These are phyloP conservation scores for Neodiprion fabricii DNA, from an alignment of 1,140 invertebrate genomes.

Conservation along the genomic window DNA sequence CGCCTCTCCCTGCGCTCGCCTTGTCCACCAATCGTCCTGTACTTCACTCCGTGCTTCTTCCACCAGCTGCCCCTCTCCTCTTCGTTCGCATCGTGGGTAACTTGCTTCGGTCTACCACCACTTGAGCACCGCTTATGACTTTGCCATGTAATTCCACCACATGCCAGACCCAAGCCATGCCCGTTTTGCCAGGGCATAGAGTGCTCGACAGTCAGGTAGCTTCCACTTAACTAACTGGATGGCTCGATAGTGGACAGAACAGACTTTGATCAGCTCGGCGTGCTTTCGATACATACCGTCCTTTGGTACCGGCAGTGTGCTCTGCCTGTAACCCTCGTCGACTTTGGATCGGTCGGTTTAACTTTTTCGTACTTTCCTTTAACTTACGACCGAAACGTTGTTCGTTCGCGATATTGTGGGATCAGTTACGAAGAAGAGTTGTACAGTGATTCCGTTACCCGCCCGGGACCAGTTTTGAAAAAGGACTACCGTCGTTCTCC, in stretches of 20 bases:
- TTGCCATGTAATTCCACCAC: slow-evolving; percentile 53
- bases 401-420: neutral
- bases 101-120: slow-evolving; percentile 21
- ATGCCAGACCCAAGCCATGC: slow-evolving; percentile 36
- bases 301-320: neutral
- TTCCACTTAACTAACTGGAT: slow-evolving; percentile 59
- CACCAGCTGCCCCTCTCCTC: slow-evolving; percentile 16
- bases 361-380: neutral
- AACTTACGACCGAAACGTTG: neutral
- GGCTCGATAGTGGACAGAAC: slow-evolving; percentile 48
- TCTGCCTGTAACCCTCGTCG: neutral
- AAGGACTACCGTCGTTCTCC: neutral
- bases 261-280: neutral
- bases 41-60: slow-evolving; percentile 28
- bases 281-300: neutral
- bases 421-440: neutral
- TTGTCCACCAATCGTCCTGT: slow-evolving; percentile 36
- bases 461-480: neutral
- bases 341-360: neutral
- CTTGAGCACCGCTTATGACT: slow-evolving; percentile 47
- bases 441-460: neutral
- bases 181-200: slow-evolving; percentile 7
- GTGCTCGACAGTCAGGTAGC: slow-evolving; percentile 51
- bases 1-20: slow-evolving; percentile 2
- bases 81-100: slow-evolving; percentile 11